Evolutionary conservation across 2,797 vertebrate species (phyloP), one percentile per base, ranked within the genome.

Genomic region (Manis javanica): DNA sequence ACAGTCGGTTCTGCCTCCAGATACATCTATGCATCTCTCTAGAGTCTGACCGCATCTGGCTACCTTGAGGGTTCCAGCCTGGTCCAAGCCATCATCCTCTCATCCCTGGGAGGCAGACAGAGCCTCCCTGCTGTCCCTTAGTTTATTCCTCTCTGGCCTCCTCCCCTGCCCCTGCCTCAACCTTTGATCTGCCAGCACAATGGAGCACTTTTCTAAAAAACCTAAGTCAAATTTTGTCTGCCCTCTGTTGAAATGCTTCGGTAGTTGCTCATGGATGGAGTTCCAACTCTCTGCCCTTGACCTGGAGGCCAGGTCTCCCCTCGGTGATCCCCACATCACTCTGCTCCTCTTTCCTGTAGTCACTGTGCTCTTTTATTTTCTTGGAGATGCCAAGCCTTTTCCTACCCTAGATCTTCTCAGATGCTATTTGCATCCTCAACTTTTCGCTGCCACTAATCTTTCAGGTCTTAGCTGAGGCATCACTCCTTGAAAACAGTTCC

Each of bases 1-100:
- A n/a, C 68, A 10, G 4, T 31, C 26, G 9, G 8, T 61, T 84
- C 78, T n/a, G 53, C 15, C 64, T 82, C 18, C 8, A 53, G 91
- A 8, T 6, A 7, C 16, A 10, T 4, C 29, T 13, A 1, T 0
- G 16, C 0, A 10, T 53, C 3, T 68, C 29, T 87, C 69, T 66
- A 6, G 5, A 37, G 3, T 85, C 63, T 49, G 64, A 49, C 42
- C 87, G 7, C 14, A 7, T 16, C 55, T 72, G 29, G 3, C 14
- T 34, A 3, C 34, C 7, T 39, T 23, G 2, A 0, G 16, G 2
- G 1, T 7, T 46, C 31, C 18, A 19, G 18, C 8, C 9, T 49
- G 59, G n/a, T 15, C 7, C 39, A 61, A 1, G 7, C 7, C 53
- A 59, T 63, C 1, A 1, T 21, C 19, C 1, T 29, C 69, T 72